These are phyloP conservation scores for Morone saxatilis DNA, from an alignment of 2,113 vertebrate species.

Conservation along the genomic window DNA sequence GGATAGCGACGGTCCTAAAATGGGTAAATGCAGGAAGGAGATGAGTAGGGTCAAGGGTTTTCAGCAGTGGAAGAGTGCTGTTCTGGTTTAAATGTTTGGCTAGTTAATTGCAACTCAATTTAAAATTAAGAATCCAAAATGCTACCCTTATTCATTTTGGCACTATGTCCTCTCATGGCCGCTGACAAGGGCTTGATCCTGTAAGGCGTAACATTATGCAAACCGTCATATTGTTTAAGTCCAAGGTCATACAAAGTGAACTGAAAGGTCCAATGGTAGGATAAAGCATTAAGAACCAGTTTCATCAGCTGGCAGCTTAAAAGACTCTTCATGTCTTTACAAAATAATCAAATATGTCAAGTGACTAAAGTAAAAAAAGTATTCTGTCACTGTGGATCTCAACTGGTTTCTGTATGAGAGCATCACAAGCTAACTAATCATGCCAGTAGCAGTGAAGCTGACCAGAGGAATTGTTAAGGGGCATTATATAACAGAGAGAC, in stretches of 20 bases:
- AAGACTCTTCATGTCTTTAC: conserved; percentile 64
- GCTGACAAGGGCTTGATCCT: conserved; percentile 50
- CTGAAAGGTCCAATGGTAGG: conserved; percentile 48
- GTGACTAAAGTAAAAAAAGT: conserved; percentile 5
- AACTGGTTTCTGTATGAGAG: conserved; percentile 31
- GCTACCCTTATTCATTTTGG: conserved; percentile 66
- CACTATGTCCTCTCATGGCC: conserved; percentile 68
- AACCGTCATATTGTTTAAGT: conserved; percentile 42
- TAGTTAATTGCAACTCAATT: conserved; percentile 52
- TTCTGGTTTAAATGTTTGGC: conserved; percentile 58
- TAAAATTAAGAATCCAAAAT: conserved; percentile 50
- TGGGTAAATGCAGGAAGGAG: conserved; percentile 9
- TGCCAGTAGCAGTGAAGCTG: conserved; percentile 53
- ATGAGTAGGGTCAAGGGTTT: conserved; percentile 20
- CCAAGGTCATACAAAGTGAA: conserved; percentile 40
- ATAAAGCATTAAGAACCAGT: conserved; percentile 60
- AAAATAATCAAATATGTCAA: conserved; percentile 53
- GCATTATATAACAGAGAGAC: conserved; percentile 41
- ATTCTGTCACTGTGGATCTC: conserved; percentile 23
- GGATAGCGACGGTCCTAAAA: not conserved
- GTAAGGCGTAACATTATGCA: conserved; percentile 51
- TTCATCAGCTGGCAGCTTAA: conserved; percentile 52
- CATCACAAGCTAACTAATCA: conserved; percentile 45
- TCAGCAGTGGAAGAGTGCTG: conserved; percentile 41
- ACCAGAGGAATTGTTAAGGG: conserved; percentile 33